phyloP scores from a whole-genome alignment of 2,888 invertebrate genomes.

The Drosophila paranaensis region DNA sequence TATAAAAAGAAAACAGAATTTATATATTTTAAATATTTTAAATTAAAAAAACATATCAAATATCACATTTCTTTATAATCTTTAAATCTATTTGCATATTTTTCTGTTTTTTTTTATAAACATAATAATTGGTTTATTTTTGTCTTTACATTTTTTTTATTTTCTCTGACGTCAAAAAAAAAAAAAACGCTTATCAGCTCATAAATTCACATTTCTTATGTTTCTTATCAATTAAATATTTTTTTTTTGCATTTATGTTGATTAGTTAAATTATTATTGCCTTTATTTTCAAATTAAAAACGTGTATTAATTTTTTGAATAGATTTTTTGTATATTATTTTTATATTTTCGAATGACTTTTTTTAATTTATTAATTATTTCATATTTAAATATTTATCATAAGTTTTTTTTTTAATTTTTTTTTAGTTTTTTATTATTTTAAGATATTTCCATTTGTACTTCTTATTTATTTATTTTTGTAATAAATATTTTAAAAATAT shows the following conservation, averaged over 20 bases:
- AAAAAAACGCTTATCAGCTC: conserved; percentile 20
- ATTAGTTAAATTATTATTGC: not conserved
- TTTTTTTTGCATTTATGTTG: not conserved
- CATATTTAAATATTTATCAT: too few species aligned
- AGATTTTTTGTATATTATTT: not conserved
- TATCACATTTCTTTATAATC: not conserved
- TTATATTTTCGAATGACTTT: too few species aligned
- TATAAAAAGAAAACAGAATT: too few species aligned
- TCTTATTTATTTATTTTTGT: too few species aligned
- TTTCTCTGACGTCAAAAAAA: conserved; percentile 2
- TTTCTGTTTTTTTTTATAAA: not conserved
- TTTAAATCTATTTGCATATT: not conserved
- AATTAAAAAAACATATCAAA: too few species aligned
- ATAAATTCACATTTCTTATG: not conserved
- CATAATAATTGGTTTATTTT: not conserved
- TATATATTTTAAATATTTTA: not conserved
- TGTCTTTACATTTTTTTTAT: not conserved
- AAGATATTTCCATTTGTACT: too few species aligned
- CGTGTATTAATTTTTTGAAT: not conserved
- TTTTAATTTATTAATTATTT: too few species aligned
- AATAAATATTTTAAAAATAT: too few species aligned
- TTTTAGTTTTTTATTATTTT: too few species aligned
- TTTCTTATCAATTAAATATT: not conserved
- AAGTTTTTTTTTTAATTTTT: too few species aligned
- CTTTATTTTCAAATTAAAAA: not conserved